Conservation (phyloP, 2,797 vertebrate genomes). For the Podarcis siculus region DNA sequence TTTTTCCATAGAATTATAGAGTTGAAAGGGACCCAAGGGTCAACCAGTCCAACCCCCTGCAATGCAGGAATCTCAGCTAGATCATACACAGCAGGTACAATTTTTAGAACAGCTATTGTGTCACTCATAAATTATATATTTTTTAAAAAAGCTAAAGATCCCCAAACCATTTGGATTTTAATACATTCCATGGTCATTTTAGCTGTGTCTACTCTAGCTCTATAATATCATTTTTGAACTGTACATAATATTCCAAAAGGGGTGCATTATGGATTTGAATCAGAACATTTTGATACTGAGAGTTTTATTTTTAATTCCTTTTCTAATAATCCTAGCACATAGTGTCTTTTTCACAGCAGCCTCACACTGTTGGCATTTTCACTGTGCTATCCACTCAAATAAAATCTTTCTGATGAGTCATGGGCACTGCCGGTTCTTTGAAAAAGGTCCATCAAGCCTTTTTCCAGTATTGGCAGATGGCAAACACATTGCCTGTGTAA, state of each 20-base stretch:
- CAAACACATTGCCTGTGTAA: not conserved
- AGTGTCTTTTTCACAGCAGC: not conserved
- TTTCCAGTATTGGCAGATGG: not conserved
- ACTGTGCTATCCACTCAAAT: not conserved
- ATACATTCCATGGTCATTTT: not conserved
- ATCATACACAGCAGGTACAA: no score
- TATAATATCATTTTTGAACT: not conserved
- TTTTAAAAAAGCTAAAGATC: no score
- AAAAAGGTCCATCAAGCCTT: not conserved
- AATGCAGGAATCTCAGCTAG: no score
- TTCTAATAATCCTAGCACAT: not conserved
- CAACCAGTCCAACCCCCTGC: no score
- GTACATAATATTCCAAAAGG: not conserved
- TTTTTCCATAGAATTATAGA: no score
- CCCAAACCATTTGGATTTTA: not conserved
- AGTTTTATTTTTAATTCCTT: not conserved
- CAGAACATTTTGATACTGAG: not conserved
- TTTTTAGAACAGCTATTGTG: not conserved
- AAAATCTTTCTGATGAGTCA: not conserved
- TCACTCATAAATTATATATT: not conserved
- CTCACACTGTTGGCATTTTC: not conserved
- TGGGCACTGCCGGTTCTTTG: not conserved
- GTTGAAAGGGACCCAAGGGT: no score
- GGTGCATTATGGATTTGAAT: not conserved
- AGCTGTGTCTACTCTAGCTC: not conserved